phyloP scores from a whole-genome alignment of 2,888 invertebrate genomes.

The Melanargia galathea region DNA sequence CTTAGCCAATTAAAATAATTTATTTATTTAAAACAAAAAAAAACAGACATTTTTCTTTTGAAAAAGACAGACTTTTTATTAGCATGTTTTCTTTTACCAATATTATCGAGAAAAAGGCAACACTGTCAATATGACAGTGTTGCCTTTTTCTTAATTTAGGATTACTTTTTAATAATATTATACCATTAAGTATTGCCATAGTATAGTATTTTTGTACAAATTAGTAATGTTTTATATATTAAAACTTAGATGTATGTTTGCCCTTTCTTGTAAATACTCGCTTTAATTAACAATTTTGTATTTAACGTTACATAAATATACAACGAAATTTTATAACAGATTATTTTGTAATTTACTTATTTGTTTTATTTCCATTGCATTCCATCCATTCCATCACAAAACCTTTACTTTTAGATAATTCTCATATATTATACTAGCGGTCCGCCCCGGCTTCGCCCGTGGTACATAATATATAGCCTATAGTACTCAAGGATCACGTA shows the following conservation, averaged over 20 bases:
- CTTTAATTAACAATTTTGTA: conserved; percentile 15
- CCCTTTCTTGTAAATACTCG: conserved; percentile 16
- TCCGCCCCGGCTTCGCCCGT: too few relatives aligned
- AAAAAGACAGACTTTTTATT: neutral
- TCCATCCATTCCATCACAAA: too few relatives aligned
- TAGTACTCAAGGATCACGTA: too few relatives aligned
- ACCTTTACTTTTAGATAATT: too few relatives aligned
- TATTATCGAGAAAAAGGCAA: neutral
- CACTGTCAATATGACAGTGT: neutral
- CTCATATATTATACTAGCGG: too few relatives aligned
- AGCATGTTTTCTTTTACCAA: neutral
- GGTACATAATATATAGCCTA: too few relatives aligned
- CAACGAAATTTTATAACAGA: conserved; percentile 27
- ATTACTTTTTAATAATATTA: conserved; percentile 9
- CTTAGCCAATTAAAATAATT: conserved; percentile 11
- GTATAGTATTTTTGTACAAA: conserved; percentile 39
- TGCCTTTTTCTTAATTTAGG: neutral
- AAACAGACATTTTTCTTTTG: neutral
- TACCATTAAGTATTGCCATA: conserved; percentile 41
- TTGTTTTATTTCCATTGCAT: conserved; percentile 1
- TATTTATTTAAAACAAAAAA: neutral
- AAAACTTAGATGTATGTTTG: neutral
- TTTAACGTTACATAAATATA: conserved; percentile 14
- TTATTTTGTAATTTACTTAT: neutral
- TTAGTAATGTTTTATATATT: conserved; percentile 13